phyloP scores from a whole-genome alignment of 2,113 vertebrate species.

The Otus sunia region DNA sequence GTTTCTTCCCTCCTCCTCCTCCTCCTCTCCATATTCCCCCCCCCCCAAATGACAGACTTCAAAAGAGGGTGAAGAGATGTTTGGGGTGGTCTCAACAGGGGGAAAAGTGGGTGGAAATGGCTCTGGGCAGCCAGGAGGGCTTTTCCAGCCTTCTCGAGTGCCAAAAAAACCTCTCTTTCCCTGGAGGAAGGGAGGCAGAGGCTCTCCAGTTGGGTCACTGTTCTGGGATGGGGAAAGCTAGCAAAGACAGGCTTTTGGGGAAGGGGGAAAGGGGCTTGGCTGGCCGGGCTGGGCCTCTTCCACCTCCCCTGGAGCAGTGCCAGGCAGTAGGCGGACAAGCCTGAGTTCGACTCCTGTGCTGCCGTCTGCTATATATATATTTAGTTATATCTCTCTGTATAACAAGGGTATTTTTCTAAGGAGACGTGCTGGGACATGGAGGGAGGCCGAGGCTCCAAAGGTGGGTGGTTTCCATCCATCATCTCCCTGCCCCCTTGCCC shows the following conservation, averaged over 20 bases:
- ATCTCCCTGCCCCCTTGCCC: not conserved
- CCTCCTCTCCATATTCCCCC: not conserved
- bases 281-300: not conserved
- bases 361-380: not conserved
- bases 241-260: not conserved
- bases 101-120: not conserved
- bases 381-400: not conserved
- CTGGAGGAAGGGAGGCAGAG: not conserved
- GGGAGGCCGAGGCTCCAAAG: not conserved
- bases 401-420: not conserved
- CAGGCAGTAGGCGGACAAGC: not conserved
- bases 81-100: conserved; percentile 17
- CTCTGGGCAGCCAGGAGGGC: not conserved
- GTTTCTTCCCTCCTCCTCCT: not conserved
- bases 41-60: not conserved
- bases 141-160: not conserved
- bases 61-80: not conserved
- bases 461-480: not conserved
- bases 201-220: not conserved
- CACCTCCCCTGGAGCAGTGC: not conserved
- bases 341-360: not conserved
- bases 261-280: not conserved
- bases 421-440: not conserved
- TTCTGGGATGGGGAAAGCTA: not conserved
- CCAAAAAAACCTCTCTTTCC: not conserved